Conservation (phyloP, 2,888 invertebrate genomes). For the Mythimna pallens region DNA sequence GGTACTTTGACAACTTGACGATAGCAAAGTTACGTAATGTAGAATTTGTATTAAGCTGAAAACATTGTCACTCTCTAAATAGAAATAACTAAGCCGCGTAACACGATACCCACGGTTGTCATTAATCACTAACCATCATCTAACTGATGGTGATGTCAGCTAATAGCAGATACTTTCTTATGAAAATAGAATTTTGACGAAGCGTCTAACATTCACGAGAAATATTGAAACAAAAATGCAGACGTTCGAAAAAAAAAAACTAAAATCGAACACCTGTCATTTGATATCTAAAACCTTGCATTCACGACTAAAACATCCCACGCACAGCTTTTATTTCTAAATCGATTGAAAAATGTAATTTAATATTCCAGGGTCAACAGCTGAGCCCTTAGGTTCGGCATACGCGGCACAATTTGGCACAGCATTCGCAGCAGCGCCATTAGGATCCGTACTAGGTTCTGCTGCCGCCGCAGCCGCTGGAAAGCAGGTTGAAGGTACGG, state of each 20-base stretch:
- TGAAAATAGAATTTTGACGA: slow-evolving; percentile 16
- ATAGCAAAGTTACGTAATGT: neutral
- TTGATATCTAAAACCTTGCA: slow-evolving; percentile 12
- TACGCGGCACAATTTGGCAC: slow-evolving; percentile 92
- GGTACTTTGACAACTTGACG: neutral
- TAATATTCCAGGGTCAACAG: slow-evolving; percentile 88
- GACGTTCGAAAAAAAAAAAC: neutral
- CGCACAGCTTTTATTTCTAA: neutral
- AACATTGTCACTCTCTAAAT: slow-evolving; percentile 26
- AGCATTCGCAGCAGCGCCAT: slow-evolving; percentile 91
- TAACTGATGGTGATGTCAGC: slow-evolving; percentile 22
- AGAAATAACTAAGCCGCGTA: slow-evolving; percentile 29
- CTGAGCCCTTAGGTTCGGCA: slow-evolving; percentile 91
- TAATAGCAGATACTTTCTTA: slow-evolving; percentile 20
- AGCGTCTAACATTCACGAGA: neutral
- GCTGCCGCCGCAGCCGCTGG: slow-evolving; percentile 95
- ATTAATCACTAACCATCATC: slow-evolving; percentile 44
- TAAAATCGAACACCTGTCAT: slow-evolving; percentile 6
- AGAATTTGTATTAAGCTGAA: slow-evolving; percentile 15
- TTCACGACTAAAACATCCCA: slow-evolving; percentile 12
- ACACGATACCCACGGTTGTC: slow-evolving; percentile 32
- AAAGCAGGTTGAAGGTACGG: slow-evolving; percentile 97
- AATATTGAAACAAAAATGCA: neutral
- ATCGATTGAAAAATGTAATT: slow-evolving; percentile 15
- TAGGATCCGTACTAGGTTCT: slow-evolving; percentile 92